Conservation (phyloP, 2,113 vertebrate genomes). For the Odobenus rosmarus region DNA sequence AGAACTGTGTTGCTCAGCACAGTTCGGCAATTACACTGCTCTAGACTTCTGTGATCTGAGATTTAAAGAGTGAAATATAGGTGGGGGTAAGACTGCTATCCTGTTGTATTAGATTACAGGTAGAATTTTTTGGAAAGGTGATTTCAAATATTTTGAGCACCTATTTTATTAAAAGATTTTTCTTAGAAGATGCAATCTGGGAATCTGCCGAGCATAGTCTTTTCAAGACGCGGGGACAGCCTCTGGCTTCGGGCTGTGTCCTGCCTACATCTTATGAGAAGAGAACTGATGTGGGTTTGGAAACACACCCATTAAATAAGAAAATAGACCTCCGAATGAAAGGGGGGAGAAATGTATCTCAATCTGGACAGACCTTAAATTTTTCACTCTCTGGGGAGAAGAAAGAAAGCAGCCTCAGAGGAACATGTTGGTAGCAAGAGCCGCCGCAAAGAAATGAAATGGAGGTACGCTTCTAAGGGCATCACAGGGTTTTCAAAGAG, state of each 20-base stretch:
- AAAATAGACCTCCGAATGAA: conserved; percentile 5
- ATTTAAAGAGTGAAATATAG: background rate
- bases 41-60: background rate
- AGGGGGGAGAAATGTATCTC: background rate
- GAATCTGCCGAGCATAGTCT: background rate
- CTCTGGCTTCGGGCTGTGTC: background rate
- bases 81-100: background rate
- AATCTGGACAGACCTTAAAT: background rate
- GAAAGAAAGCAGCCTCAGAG: background rate
- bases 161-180: background rate
- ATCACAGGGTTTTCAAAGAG: conserved; percentile 15
- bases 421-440: background rate
- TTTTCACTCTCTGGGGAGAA: background rate
- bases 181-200: conserved; percentile 5
- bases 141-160: background rate
- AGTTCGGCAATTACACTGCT: background rate
- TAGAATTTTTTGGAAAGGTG: background rate
- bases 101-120: background rate
- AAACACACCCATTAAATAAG: background rate
- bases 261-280: background rate
- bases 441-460: background rate
- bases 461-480: background rate
- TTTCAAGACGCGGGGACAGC: background rate
- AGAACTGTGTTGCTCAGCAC: background rate
- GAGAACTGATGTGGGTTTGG: background rate